These are phyloP conservation scores for Channa maculata DNA, from an alignment of 2,113 vertebrate species.

Conservation along the genomic window DNA sequence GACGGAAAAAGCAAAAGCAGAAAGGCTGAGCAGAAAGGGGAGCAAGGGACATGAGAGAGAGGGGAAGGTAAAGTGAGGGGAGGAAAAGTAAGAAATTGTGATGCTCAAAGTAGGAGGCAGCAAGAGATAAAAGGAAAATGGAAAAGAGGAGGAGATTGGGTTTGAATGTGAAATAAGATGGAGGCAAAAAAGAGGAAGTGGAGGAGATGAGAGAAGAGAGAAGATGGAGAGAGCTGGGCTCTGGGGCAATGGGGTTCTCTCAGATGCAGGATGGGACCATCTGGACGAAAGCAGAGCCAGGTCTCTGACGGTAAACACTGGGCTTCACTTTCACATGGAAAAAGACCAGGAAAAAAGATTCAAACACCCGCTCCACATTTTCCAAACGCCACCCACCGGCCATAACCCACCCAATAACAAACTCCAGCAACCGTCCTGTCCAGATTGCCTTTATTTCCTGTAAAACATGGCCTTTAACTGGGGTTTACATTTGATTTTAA, in stretches of 20 bases:
- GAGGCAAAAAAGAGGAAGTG: slow-evolving; percentile 49
- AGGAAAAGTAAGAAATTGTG: slow-evolving; percentile 38
- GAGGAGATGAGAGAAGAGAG: slow-evolving; percentile 51
- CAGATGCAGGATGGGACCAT: slow-evolving; percentile 79
- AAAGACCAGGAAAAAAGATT: slow-evolving; percentile 58
- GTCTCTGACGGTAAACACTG: slow-evolving; percentile 77
- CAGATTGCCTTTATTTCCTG: slow-evolving; percentile 6
- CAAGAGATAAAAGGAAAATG: slow-evolving; percentile 58
- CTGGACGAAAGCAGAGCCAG: slow-evolving; percentile 75
- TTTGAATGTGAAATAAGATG: slow-evolving; percentile 67
- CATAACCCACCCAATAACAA: not conserved
- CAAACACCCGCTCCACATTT: slow-evolving; percentile 57
- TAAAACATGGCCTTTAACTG: slow-evolving; percentile 3
- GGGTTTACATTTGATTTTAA: slow-evolving; percentile 29
- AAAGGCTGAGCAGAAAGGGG: slow-evolving; percentile 8
- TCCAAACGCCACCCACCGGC: slow-evolving; percentile 31
- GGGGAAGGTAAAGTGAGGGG: slow-evolving; percentile 18
- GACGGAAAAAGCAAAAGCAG: slow-evolving; percentile 5
- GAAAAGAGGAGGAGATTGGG: slow-evolving; percentile 42
- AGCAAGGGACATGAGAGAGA: slow-evolving; percentile 15
- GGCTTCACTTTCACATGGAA: slow-evolving; percentile 71
- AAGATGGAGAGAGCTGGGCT: slow-evolving; percentile 52
- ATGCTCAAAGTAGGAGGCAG: slow-evolving; percentile 62
- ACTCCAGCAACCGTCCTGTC: slow-evolving; percentile 18
- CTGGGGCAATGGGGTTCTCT: slow-evolving; percentile 64